Base-by-base conservation (phyloP, 2,888 invertebrate genomes). In the Cordilura impudica region DNA sequence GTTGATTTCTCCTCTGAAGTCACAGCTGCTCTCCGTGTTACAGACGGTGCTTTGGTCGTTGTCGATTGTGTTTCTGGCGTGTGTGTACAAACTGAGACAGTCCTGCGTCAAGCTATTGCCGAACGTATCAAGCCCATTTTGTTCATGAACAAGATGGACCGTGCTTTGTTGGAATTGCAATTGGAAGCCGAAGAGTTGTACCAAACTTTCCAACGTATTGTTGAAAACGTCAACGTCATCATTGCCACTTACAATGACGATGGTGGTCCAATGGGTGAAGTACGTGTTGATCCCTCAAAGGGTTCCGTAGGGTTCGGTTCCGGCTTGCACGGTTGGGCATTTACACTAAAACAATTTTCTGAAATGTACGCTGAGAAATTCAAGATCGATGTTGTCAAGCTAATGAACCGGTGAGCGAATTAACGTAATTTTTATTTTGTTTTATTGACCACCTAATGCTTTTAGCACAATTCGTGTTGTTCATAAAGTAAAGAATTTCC, bases 141-240 rank as follows among this genome's bases (percentile, higher is more conserved):
- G 86, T 99, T 99, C 95, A 99, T 99, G 99, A 99, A 99, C 96
- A 99, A 99, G 92, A 99, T 99, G 99, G 99, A 99, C 92, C 96
- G 99, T 85, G 99, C 99, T 84, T 93, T 99, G 78, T 92, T 99
- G 43, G 99, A 99, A 91, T 92, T 99, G 88, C 99, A 99, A 90
- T 91, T 99, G 86, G 98, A 97, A 81, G 94, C 96, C 82, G 99
- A 99, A 91, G 98, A 98, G 89, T 93, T 99, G 71, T 99, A 97
- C 92, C 99, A 99, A 91, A 98, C 97, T 86, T 99, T 99, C 95
- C 98, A 98, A 91, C 96, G 99, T 92, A 99, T 99, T 89, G 98
- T 99, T 86, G 99, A 99, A 91, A 99, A 98, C 89, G 98, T 99
- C 69, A 99, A 99, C 92, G 99, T 99, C 83, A 99, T 99, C 90